Evolutionary conservation across 2,797 vertebrate species (phyloP), one percentile per base, ranked within the genome.

Genomic region (Bryconaethiops microstoma): DNA sequence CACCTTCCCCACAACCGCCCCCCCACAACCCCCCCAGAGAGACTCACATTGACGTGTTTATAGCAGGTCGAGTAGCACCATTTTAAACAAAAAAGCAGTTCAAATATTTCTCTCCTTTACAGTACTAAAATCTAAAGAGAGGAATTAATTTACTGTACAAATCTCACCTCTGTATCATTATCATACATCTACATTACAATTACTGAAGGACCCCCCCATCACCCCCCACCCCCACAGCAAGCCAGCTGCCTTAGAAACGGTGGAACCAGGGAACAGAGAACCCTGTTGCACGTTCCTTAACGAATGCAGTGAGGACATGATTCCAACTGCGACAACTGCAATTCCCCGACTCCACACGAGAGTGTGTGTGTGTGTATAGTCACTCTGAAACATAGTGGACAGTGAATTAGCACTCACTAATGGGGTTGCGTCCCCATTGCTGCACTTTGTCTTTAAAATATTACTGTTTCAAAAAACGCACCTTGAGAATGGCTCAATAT

Each of bases 121-220:
- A 98, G 95, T 96, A 97, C 95, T 96, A 96, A 96, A 96, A 95
- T 94, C 94, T 96, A 94, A 96, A 93, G 91, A 72, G 81, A 90
- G 84, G 92, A 96, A 96, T 97, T 97, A 98, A 99, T 95, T 99
- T 97, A 97, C 96, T 98, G 95, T 99, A 99, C 97, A 98, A 93
- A 94, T 96, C 92, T 96, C 90, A 93, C 91, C 92, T 94, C 91
- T 91, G 13, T 92, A 92, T 93, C 67, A 92, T 94, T 35, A 35
- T 35, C 35, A 35, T 35, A 98, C 95, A 98, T 93, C 95, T 96
- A 91, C 86, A 92, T 91, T 92, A 92, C 92, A 95, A 95, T 91
- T 93, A 95, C 94, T 95, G 95, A 92, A 96, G 93, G 93, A 93
- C 93, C 93, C 60, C 45, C 45, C 7, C n/a, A n/a, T n/a, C n/a